These are phyloP conservation scores for Turnix velox DNA, from an alignment of 2,113 vertebrate genomes.

Conservation along the genomic window DNA sequence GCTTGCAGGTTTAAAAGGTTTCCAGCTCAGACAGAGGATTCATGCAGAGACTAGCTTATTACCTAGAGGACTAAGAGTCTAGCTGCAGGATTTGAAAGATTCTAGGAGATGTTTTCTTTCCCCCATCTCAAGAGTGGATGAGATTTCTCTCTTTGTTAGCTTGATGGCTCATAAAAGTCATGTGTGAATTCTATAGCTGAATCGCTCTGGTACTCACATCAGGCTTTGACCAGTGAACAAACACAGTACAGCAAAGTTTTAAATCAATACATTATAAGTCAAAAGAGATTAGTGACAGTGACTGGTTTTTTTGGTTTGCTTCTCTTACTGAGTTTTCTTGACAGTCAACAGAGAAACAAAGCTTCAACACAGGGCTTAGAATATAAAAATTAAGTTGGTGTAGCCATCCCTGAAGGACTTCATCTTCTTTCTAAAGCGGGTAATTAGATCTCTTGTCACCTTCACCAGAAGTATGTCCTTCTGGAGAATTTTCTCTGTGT, in stretches of 20 bases:
- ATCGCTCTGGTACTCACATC: background rate
- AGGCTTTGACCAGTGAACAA: background rate
- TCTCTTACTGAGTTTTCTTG: background rate
- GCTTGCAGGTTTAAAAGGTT: background rate
- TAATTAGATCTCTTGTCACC: background rate
- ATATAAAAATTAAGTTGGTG: background rate
- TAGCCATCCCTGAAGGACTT: background rate
- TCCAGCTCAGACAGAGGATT: background rate
- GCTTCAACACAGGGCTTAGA: background rate
- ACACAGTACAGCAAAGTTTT: background rate
- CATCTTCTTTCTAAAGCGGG: background rate
- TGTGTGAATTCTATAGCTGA: background rate
- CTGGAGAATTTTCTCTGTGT: background rate
- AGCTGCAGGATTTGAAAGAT: background rate
- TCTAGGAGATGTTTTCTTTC: background rate
- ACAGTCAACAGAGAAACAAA: background rate
- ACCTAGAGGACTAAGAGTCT: background rate
- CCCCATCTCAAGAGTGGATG: background rate
- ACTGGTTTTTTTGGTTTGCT: constrained; percentile 7
- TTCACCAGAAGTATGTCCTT: background rate
- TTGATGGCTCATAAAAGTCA: background rate
- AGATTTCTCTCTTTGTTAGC: background rate
- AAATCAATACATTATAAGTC: background rate
- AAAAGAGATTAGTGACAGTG: background rate
- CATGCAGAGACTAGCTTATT: background rate